Percentiles rank a stretch among this genome's conserved stretches.
These are phyloP conservation scores for Daboia siamensis DNA, from an alignment of 2,113 vertebrate species.

Conservation along the genomic window DNA sequence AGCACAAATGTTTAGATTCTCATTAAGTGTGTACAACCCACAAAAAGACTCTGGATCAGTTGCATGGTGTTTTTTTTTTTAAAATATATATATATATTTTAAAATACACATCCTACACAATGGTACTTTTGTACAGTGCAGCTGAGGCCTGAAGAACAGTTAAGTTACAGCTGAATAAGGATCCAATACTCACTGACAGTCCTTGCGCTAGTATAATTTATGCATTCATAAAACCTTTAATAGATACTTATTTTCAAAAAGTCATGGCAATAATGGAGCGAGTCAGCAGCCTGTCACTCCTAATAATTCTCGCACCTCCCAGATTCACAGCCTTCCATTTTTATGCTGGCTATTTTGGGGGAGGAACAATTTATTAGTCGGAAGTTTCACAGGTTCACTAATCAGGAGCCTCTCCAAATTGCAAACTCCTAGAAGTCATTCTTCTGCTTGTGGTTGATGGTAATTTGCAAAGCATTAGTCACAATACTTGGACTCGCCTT, in stretches of 20 bases:
- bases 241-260: constrained; percentile 65
- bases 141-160: constrained; percentile 53
- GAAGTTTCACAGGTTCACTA: constrained; percentile 70
- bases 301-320: constrained; percentile 69
- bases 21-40: neutral
- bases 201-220: constrained; percentile 62
- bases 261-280: constrained; percentile 65
- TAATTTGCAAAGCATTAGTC: constrained; percentile 72
- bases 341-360: constrained; percentile 56
- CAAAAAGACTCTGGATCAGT: neutral
- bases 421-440: constrained; percentile 65
- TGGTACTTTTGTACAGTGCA: constrained; percentile 1
- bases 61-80: too few species aligned
- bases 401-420: constrained; percentile 68
- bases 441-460: constrained; percentile 62
- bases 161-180: constrained; percentile 37
- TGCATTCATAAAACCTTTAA: constrained; percentile 65
- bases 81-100: too few species aligned
- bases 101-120: neutral
- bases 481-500: constrained; percentile 70
- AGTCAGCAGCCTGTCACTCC: constrained; percentile 68
- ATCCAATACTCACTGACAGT: constrained; percentile 42
- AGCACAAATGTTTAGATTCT: neutral
- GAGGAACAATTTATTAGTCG: constrained; percentile 72
- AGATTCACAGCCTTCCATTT: constrained; percentile 69